These are phyloP conservation scores for Drosophila pectinifera DNA, from an alignment of 1,140 invertebrate genomes.

Conservation along the genomic window DNA sequence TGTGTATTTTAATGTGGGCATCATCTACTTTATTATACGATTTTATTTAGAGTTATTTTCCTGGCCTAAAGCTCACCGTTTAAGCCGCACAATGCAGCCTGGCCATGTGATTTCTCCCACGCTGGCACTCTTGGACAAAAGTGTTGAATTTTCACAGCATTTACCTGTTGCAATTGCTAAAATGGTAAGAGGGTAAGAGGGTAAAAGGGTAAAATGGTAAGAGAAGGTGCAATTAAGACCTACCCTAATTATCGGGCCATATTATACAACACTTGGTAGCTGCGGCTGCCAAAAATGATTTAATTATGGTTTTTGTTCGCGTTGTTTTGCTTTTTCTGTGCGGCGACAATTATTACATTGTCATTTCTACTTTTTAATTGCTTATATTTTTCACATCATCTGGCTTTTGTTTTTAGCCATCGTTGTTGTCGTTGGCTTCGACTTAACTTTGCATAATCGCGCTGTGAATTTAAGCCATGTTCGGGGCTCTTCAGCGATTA, in stretches of 20 bases:
- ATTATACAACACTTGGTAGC: constrained; percentile 10
- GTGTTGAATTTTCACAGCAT: constrained; percentile 14
- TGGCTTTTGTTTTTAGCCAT: constrained; percentile 5
- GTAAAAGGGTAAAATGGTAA: not conserved
- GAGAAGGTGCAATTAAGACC: constrained; percentile 12
- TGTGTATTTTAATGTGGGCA: too few species aligned
- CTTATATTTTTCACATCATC: constrained; percentile 16
- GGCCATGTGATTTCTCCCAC: constrained; percentile 2
- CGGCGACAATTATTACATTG: constrained; percentile 15
- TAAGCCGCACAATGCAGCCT: not conserved
- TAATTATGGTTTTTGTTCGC: not conserved
- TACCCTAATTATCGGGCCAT: constrained; percentile 7
- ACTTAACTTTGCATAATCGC: constrained; percentile 13
- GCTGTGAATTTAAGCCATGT: constrained; percentile 9
- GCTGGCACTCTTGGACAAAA: not conserved
- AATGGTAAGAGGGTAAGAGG: not conserved
- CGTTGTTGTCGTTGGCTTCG: not conserved
- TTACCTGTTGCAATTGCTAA: constrained; percentile 13
- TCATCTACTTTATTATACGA: too few species aligned
- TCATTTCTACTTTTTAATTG: constrained; percentile 6
- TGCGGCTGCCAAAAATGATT: constrained; percentile 12
- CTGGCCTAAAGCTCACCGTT: not conserved
- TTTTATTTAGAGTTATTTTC: not conserved
- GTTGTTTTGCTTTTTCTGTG: not conserved
- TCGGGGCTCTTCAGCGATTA: constrained; percentile 1